These are phyloP conservation scores for Cheilosia vulpina DNA, from an alignment of 2,888 invertebrate species.

Conservation along the genomic window DNA sequence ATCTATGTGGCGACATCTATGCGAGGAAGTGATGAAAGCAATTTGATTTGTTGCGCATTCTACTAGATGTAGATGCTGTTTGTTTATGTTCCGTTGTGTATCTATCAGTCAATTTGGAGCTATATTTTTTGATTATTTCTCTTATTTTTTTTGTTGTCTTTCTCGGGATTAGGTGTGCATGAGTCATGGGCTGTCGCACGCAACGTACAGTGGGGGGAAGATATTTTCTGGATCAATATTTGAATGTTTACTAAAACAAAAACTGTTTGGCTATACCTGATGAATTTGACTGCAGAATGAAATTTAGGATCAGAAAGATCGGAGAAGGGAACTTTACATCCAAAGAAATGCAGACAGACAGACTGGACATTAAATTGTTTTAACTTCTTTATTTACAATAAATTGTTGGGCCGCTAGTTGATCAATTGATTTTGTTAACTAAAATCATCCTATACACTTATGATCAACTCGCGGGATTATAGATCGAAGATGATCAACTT, in stretches of 20 bases:
- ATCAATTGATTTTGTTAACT: too few species aligned
- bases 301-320: too few species aligned
- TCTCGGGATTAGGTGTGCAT: constrained; percentile 42
- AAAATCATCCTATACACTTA: too few species aligned
- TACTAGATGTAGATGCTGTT: constrained; percentile 31
- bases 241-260: not conserved
- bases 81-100: constrained; percentile 31
- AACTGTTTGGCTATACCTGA: not conserved
- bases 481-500: too few species aligned
- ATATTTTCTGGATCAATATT: not conserved
- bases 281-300: not conserved
- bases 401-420: too few species aligned
- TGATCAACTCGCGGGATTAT: too few species aligned
- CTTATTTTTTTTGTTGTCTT: constrained; percentile 14
- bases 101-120: constrained; percentile 51
- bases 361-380: too few species aligned
- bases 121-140: constrained; percentile 12
- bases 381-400: too few species aligned
- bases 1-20: constrained; percentile 64
- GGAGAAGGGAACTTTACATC: too few species aligned
- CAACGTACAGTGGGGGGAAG: not conserved
- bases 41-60: constrained; percentile 54
- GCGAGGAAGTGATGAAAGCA: constrained; percentile 62
- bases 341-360: too few species aligned
- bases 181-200: constrained; percentile 12